phyloP scores from a whole-genome alignment of 2,113 vertebrate species.

The Perca fluviatilis region DNA sequence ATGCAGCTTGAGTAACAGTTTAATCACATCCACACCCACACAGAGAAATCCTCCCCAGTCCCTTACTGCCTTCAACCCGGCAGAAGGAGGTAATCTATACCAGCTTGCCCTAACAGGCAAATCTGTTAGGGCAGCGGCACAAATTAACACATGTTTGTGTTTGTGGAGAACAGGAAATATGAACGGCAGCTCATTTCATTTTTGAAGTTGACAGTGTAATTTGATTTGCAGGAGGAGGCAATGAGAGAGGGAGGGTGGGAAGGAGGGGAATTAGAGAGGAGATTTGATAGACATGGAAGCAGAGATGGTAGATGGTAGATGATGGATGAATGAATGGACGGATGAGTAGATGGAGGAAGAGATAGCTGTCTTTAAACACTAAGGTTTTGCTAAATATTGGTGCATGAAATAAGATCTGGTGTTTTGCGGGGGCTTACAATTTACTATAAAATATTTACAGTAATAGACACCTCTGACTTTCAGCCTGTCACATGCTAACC shows the following conservation, averaged over 20 bases:
- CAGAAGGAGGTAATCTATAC: conserved; percentile 69
- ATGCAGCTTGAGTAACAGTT: conserved; percentile 58
- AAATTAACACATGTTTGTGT: conserved; percentile 78
- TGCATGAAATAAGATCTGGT: conserved; percentile 37
- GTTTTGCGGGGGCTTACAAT: neutral
- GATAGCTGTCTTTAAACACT: conserved; percentile 9
- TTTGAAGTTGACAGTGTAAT: conserved; percentile 69
- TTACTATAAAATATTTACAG: conserved; percentile 53
- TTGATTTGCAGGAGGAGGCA: conserved; percentile 58
- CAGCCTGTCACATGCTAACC: conserved; percentile 42
- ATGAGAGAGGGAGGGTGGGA: neutral
- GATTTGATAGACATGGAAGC: conserved; percentile 30
- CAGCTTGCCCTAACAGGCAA: conserved; percentile 64
- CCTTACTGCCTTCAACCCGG: conserved; percentile 18
- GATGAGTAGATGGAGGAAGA: neutral
- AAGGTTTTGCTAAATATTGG: conserved; percentile 8
- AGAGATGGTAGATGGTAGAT: conserved; percentile 33
- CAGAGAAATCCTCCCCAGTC: conserved; percentile 32
- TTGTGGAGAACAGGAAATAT: conserved; percentile 74
- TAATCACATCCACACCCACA: conserved; percentile 67
- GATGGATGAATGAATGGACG: conserved; percentile 17
- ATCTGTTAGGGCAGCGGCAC: conserved; percentile 67
- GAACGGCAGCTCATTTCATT: conserved; percentile 64
- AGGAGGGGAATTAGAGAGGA: neutral
- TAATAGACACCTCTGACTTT: conserved; percentile 36